These are phyloP conservation scores for Scomber colias DNA, from an alignment of 2,113 vertebrate genomes.

Conservation along the genomic window DNA sequence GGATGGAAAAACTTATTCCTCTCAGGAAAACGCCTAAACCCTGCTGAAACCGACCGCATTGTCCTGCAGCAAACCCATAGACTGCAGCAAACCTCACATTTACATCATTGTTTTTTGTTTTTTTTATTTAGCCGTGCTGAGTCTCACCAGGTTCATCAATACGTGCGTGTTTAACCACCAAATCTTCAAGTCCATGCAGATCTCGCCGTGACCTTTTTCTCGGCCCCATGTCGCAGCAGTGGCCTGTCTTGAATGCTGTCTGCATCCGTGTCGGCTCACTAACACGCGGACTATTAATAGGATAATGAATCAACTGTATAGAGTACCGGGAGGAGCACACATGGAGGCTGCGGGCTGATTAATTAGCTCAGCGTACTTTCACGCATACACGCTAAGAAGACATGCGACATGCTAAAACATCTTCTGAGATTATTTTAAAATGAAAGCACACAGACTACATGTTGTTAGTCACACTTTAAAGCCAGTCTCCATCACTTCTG, in stretches of 20 bases:
- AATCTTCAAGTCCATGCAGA: slow-evolving; percentile 15
- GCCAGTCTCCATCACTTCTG: background rate
- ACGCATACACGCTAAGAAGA: background rate
- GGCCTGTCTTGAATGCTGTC: no score
- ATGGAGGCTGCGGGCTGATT: background rate
- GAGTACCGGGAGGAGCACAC: background rate
- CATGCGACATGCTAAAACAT: background rate
- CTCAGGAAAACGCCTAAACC: background rate
- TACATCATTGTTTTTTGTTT: no score
- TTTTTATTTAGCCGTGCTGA: no score
- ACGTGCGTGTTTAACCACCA: slow-evolving; percentile 58
- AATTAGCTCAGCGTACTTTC: background rate
- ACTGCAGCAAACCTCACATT: no score
- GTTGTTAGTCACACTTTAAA: background rate
- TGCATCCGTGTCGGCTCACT: background rate
- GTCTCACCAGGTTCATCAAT: slow-evolving; percentile 52
- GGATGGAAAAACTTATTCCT: background rate
- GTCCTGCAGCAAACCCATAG: no score
- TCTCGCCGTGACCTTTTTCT: slow-evolving; percentile 39
- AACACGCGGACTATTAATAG: slow-evolving; percentile 58
- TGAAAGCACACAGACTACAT: background rate
- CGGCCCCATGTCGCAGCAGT: slow-evolving; percentile 42
- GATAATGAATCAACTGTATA: slow-evolving; percentile 29
- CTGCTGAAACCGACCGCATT: background rate
- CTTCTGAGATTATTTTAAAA: no score